These are phyloP conservation scores for Aplodontia rufa DNA, from an alignment of 2,113 vertebrate species.

Conservation along the genomic window DNA sequence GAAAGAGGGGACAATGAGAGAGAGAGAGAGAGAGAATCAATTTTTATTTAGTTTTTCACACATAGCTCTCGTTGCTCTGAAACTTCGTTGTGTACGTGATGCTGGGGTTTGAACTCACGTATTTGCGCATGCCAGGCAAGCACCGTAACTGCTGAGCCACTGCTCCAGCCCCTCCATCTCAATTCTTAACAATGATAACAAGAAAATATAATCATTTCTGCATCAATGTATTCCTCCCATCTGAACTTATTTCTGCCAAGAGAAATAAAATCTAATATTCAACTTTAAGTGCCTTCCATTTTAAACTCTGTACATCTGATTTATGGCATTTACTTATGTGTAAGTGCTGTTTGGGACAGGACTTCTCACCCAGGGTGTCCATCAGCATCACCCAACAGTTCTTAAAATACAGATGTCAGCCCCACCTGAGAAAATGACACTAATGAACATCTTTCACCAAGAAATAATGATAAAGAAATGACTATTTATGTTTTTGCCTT, in stretches of 20 bases:
- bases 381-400: background rate
- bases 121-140: too few relatives aligned
- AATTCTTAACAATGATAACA: background rate
- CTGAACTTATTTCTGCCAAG: background rate
- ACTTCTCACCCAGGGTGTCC: background rate
- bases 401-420: background rate
- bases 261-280: background rate
- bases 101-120: too few relatives aligned
- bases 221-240: background rate
- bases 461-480: background rate
- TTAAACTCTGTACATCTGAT: background rate
- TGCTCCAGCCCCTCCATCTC: too few relatives aligned
- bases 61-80: too few relatives aligned
- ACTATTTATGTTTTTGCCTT: background rate
- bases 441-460: background rate
- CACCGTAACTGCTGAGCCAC: too few relatives aligned
- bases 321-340: background rate
- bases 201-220: background rate
- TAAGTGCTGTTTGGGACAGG: background rate
- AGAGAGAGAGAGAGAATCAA: too few relatives aligned
- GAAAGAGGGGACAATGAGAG: too few relatives aligned
- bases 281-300: background rate
- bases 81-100: too few relatives aligned
- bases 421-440: background rate
- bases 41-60: too few relatives aligned